Base-by-base conservation (phyloP, 2,888 invertebrate species). In the Lasioglossum oenotherae region DNA sequence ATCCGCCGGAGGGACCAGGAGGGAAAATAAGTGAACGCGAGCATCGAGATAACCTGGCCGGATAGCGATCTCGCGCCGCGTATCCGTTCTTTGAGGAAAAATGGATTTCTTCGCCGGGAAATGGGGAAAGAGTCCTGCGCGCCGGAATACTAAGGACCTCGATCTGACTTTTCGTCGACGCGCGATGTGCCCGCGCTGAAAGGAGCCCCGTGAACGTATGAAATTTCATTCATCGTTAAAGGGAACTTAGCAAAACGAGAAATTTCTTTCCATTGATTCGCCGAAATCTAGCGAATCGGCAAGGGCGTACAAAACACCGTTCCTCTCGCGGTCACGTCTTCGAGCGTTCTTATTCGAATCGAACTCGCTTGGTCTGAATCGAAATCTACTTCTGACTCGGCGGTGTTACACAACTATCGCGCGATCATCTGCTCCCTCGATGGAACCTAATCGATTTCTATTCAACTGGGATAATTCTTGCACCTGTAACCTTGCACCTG, bases 61-160 rank as follows among this genome's bases (percentile, higher is more conserved):
- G 81, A 90, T 83, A 73, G 79, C 38, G 88, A 89, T 81, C 90
- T 88, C 49, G 44, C 71, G 38, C 77, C 73, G 69, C 76, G 67
- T 35, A 67, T 60, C 77, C 83, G 78, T 87, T 80, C 80, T 57
- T 74, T 72, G 27, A 72, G 72, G 80, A 85, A 78, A 85, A 80
- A 86, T 85, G 78, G 85, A 85, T 81, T 85, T 80, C 85, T 78
- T 67, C 64, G 73, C 57, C 67, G 41, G 84, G 73, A 85, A 78
- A 78, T 78, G 81, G 80, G 78, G 75, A 60, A 69, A 69, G 49
- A 41, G 35, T 31, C 27, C 78, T 49, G 49, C 69, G 69, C 44
- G 67, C 49, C 23, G 73, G 76, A 77, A 74, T 76, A 69, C 75
- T 60, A 74, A 84, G 57, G 53, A 84, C 46, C 35, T 5, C 53